Evolutionary conservation across 2,113 vertebrate species (phyloP).

Genomic region (Mesembrinibis cayennensis): DNA sequence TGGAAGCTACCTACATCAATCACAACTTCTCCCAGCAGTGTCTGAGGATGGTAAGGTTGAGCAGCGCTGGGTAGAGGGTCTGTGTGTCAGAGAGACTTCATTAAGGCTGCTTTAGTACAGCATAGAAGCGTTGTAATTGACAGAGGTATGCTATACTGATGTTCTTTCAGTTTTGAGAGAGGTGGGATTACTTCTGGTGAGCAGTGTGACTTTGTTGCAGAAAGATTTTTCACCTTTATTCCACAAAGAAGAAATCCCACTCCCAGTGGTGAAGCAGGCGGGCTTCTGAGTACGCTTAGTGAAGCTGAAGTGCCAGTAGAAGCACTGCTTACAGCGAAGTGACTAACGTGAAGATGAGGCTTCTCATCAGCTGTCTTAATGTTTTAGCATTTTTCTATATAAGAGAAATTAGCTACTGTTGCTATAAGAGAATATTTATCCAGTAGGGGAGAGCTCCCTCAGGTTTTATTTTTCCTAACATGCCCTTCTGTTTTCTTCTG

Average conservation of each 20-base stretch:
- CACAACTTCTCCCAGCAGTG: slow-evolving; percentile 99
- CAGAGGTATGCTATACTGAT: background rate
- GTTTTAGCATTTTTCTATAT: background rate
- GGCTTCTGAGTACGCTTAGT: background rate
- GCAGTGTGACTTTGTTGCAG: background rate
- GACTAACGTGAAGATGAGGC: background rate
- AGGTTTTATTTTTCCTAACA: background rate
- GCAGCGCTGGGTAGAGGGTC: background rate
- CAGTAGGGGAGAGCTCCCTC: background rate
- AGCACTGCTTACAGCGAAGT: background rate
- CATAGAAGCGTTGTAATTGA: background rate
- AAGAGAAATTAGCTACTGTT: background rate
- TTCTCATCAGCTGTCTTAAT: background rate
- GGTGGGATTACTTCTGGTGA: background rate
- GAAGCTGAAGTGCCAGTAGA: background rate
- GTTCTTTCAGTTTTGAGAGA: background rate
- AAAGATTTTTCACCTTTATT: background rate
- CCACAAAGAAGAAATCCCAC: background rate
- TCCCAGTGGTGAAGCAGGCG: background rate
- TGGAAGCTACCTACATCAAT: slow-evolving; percentile 99
- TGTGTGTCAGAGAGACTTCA: background rate
- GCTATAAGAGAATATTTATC: background rate
- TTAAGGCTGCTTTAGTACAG: background rate
- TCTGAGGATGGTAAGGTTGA: slow-evolving; percentile 83
- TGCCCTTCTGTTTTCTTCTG: background rate